Evolutionary conservation across 2,797 vertebrate genomes (phyloP), one percentile per base, ranked within the genome.

Genomic region (Chiloscyllium punctatum): DNA sequence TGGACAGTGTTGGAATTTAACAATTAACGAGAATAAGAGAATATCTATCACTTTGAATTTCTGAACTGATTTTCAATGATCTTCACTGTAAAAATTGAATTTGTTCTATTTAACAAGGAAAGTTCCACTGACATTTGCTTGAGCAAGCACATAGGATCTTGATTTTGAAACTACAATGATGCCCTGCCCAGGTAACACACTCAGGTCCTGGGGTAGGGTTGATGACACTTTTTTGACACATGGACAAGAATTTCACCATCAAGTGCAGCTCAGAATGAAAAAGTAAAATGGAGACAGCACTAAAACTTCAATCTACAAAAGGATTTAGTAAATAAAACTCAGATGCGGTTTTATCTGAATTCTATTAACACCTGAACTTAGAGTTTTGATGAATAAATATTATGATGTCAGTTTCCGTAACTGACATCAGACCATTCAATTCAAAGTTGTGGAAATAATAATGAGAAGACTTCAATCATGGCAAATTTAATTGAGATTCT

Each of bases 241-340:
- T 62, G 42, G 62, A 8, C 53, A 30, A 66, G 57, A 69, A 3
- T 42, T 42, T 66, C 23, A 68, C n/a, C 37, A 42, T 2, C 42
- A 27, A 88, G 86, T 57, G 27, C 86, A 57, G 48, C 48, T 51
- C 27, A 25, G 57, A 91, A 66, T 66, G 30, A 91, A 90, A 91
- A 37, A n/a, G 37, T n/a, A 42, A n/a, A 92, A 68, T 25, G 37
- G n/a, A 21, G 18, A 9, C 9, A 68, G 33, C 7, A 42, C n/a
- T 68, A 92, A 92, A 92, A 92, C 90, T 92, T 92, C 42, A 92
- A 68, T 13, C 11, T 27, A 18, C 18, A 92, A 91, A 27, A 92
- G 16, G 62, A 42, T 6, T 66, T 33, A 92, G 88, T 66, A 33
- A 91, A 91, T 91, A 66, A 66, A 91, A 66, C 66, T 91, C n/a